These are phyloP conservation scores for Ophthalmolycus amberensis DNA, from an alignment of 2,113 vertebrate genomes.

Conservation along the genomic window DNA sequence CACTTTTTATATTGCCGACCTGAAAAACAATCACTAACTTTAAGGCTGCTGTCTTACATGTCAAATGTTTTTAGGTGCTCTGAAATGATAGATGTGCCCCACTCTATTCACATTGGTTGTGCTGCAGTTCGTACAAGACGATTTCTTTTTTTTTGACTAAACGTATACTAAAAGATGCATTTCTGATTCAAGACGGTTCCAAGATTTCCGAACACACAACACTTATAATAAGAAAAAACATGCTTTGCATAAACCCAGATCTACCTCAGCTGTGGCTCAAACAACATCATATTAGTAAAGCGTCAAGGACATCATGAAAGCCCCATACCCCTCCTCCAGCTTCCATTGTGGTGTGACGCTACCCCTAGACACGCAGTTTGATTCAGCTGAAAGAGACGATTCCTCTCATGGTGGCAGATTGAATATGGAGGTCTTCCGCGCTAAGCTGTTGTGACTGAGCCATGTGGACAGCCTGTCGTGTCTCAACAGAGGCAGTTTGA, in stretches of 20 bases:
- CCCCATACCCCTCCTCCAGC: not conserved
- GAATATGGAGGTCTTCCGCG: constrained; percentile 50
- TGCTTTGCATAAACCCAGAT: constrained; percentile 37
- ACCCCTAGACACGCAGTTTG: constrained; percentile 35
- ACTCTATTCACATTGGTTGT: not conserved
- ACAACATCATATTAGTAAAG: constrained; percentile 30
- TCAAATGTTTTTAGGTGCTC: not conserved
- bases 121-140: not conserved
- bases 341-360: constrained; percentile 24
- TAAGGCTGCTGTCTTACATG: not conserved
- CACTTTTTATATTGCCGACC: not conserved
- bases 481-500: constrained; percentile 71
- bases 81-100: not conserved
- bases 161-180: not conserved
- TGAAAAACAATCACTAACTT: not conserved
- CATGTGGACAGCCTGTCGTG: constrained; percentile 71
- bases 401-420: constrained; percentile 53
- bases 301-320: constrained; percentile 62
- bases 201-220: not conserved
- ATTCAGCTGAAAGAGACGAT: constrained; percentile 50
- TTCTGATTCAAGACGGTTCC: constrained; percentile 2
- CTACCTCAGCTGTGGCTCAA: not conserved
- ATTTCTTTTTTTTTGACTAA: not conserved
- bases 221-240: not conserved
- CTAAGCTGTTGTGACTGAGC: constrained; percentile 69